A percentile compares a stretch with the other conserved stretches of the same genome.
Conservation (phyloP, 2,888 invertebrate genomes). For the Dynastes tityus region DNA sequence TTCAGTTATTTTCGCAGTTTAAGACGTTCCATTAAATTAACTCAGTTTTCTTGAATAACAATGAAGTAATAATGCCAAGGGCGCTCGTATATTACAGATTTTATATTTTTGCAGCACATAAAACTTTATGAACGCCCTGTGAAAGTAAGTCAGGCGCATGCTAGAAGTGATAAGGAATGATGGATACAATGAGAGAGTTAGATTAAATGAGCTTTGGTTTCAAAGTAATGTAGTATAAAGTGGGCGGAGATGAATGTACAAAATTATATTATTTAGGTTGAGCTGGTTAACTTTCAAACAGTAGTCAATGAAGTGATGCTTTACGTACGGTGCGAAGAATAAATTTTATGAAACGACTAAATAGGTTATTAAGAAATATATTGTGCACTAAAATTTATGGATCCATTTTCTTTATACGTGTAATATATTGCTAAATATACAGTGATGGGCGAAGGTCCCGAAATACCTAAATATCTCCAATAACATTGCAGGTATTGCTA, state of each 20-base stretch:
- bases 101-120: constrained; percentile 29
- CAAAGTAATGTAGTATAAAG: constrained; percentile 38
- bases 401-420: no score
- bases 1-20: background rate
- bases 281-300: background rate
- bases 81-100: background rate
- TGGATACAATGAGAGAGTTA: constrained; percentile 32
- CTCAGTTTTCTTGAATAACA: constrained; percentile 12
- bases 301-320: background rate
- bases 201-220: constrained; percentile 20
- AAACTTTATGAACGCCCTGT: constrained; percentile 28
- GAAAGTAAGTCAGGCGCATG: constrained; percentile 19
- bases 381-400: background rate
- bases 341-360: background rate
- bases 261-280: background rate
- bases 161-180: constrained; percentile 24
- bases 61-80: constrained; percentile 20
- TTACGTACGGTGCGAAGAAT: background rate
- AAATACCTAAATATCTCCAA: no score
- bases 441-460: no score
- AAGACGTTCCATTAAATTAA: constrained; percentile 23
- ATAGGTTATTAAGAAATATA: background rate
- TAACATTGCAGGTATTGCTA: no score
- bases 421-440: no score
- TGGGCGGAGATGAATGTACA: background rate